Percentiles rank a stretch among this genome's conserved stretches.
phyloP scores from a whole-genome alignment of 1,140 invertebrate species.

The Chionoecetes opilio region DNA sequence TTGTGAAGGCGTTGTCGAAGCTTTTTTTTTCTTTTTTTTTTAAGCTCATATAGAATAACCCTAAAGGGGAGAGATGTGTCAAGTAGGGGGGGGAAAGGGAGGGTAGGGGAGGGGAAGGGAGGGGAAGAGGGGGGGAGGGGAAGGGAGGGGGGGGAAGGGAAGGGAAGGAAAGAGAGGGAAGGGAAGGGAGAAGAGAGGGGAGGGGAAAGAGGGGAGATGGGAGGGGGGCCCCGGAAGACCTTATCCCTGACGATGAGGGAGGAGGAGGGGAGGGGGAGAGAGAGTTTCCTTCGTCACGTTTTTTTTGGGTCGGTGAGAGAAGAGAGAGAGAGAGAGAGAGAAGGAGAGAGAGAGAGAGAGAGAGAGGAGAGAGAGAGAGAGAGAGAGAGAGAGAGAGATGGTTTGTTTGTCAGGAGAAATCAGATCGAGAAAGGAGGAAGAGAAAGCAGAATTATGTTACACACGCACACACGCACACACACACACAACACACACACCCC shows the following conservation, averaged over 20 bases:
- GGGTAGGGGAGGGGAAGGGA: not conserved
- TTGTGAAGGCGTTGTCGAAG: not conserved
- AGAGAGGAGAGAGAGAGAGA: not conserved
- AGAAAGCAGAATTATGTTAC: not conserved
- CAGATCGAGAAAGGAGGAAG: not conserved
- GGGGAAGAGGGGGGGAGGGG: too few species aligned
- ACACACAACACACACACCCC: too few species aligned
- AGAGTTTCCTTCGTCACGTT: not conserved
- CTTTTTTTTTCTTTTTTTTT: too few species aligned
- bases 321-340: not conserved
- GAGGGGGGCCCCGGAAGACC: not conserved
- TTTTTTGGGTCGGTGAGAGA: too few species aligned
- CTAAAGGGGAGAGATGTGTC: not conserved
- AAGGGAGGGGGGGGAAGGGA: too few species aligned
- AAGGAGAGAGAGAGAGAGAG: not conserved
- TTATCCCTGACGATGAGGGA: not conserved
- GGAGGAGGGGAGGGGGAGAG: not conserved
- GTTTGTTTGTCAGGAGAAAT: not conserved
- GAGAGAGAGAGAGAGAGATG: slow-evolving; percentile 16
- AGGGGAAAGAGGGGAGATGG: too few species aligned
- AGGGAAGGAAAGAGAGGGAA: not conserved
- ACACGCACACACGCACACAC: too few species aligned
- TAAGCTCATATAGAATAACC: not conserved
- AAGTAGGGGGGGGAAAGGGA: not conserved
- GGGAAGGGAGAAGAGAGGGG: not conserved